Base-by-base conservation (phyloP, 2,113 vertebrate species). In the Terrapene triunguis region DNA sequence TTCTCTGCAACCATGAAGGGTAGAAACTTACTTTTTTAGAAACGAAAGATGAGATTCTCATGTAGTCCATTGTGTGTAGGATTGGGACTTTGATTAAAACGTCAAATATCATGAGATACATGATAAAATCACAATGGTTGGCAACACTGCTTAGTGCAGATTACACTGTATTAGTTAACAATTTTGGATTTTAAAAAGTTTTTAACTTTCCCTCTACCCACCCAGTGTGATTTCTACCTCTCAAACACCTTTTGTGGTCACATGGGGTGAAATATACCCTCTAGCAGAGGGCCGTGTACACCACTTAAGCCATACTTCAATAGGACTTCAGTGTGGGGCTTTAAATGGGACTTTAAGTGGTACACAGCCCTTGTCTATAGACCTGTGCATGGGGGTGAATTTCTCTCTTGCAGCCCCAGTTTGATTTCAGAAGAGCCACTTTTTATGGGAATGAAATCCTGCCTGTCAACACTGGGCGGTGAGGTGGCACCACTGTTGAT, bases 351-450 rank as follows among this genome's bases (percentile, higher is more conserved):
- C 59, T 62, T 62, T 14, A 32, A 62, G 59, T 62, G 29, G 29
- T 32, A 13, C 35, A n/a, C n/a, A 57, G 25, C 10, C 8, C 55
- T 57, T 57, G 62, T 69, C 9, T 54, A 54, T 21, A 35, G 32
- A n/a, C 62, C 8, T 69, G 62, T n/a, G 35, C 62, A 69, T n/a
- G 32, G 17, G 16, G 4, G 8, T 69, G 62, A n/a, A 69, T 69
- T 69, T 17, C 62, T 19, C 17, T 69, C 32, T 69, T 69, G 89
- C n/a, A 89, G 35, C 2, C 5, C 9, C 69, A 19, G 14, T 88
- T 85, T 92, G 81, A 85, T 85, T 93, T 83, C 85, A 95, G 76
- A 87, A 89, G 3, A 94, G 32, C 6, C 80, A 88, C 87, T 84
- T 76, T 44, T 82, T n/a, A 85, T 27, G 82, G 53, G 44, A 91